Percentiles rank a stretch among this genome's conserved stretches.
phyloP scores from a whole-genome alignment of 2,888 invertebrate species.

The Eupeodes latifasciatus region DNA sequence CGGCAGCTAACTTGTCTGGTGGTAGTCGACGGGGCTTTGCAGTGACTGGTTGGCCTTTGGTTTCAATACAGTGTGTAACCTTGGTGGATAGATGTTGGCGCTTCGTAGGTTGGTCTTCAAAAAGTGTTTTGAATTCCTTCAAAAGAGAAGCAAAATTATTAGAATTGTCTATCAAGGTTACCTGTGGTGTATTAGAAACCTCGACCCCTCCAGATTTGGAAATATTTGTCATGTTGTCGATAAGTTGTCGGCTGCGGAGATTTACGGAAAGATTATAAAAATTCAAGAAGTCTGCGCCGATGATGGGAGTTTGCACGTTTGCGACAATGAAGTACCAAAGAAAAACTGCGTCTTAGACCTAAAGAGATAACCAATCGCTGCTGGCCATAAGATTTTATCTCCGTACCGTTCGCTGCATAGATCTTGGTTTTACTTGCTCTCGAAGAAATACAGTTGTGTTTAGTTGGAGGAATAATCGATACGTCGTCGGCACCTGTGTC shows the following conservation, averaged over 20 bases:
- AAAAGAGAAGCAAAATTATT: too few relatives aligned
- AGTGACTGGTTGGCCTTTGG: constrained; percentile 20
- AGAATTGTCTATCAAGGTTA: too few relatives aligned
- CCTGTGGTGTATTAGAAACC: too few relatives aligned
- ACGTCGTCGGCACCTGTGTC: constrained; percentile 26
- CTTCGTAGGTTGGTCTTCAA: constrained; percentile 8
- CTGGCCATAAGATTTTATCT: constrained; percentile 31
- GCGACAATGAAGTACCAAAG: constrained; percentile 21
- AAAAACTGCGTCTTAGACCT: constrained; percentile 22
- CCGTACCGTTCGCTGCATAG: constrained; percentile 40
- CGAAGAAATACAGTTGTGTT: not conserved
- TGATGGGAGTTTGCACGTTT: too few relatives aligned
- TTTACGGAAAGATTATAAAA: constrained; percentile 15
- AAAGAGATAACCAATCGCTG: constrained; percentile 29
- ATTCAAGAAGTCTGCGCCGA: constrained; percentile 32
- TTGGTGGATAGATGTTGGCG: not conserved
- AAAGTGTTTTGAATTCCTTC: too few relatives aligned
- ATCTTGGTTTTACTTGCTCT: constrained; percentile 1
- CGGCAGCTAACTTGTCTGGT: not conserved
- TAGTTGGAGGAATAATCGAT: not conserved
- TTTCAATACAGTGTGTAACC: constrained; percentile 15
- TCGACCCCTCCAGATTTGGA: too few relatives aligned
- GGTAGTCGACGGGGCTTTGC: constrained; percentile 13
- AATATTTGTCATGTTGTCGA: too few relatives aligned
- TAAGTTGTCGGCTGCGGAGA: too few relatives aligned